A percentile compares a stretch with the other conserved stretches of the same genome.
These are phyloP conservation scores for Branchipolynoe longqiensis DNA, from an alignment of 2,888 invertebrate genomes.

Conservation along the genomic window DNA sequence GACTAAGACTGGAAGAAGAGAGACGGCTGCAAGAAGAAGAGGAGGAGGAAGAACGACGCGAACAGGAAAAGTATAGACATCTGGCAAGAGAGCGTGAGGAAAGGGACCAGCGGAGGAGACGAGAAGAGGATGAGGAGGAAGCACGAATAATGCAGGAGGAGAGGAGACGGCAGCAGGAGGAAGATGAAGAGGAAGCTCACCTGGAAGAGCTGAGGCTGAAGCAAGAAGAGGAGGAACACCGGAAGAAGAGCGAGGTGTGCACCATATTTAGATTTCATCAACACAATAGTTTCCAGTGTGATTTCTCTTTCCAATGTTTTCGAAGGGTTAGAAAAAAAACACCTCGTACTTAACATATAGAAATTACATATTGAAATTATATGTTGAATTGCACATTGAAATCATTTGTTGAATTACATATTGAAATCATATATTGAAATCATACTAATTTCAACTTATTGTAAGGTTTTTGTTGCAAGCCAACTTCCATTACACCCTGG, in stretches of 20 bases:
- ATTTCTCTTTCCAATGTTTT: no score
- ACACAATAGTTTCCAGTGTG: no score
- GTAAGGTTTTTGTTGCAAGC: no score
- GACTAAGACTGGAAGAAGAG: conserved; percentile 20
- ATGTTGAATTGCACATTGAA: no score
- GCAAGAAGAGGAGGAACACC: not conserved
- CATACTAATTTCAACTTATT: no score
- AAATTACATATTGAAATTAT: no score
- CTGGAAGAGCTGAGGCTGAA: not conserved
- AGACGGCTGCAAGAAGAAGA: conserved; percentile 42
- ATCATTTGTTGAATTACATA: no score
- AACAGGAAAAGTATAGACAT: not conserved
- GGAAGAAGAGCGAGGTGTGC: conserved; percentile 47
- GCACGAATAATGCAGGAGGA: not conserved
- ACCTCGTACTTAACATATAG: no score
- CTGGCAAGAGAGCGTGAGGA: conserved; percentile 7
- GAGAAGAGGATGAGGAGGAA: conserved; percentile 42
- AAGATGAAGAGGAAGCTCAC: conserved; percentile 27
- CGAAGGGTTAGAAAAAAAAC: no score
- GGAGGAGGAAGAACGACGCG: conserved; percentile 35
- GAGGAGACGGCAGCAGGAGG: not conserved
- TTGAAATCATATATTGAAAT: no score
- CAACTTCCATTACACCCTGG: no score
- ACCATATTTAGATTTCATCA: no score
- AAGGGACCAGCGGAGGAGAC: not conserved